Conservation (phyloP, 35 echinoderm and acorn worm species). For the Acanthaster planci region DNA sequence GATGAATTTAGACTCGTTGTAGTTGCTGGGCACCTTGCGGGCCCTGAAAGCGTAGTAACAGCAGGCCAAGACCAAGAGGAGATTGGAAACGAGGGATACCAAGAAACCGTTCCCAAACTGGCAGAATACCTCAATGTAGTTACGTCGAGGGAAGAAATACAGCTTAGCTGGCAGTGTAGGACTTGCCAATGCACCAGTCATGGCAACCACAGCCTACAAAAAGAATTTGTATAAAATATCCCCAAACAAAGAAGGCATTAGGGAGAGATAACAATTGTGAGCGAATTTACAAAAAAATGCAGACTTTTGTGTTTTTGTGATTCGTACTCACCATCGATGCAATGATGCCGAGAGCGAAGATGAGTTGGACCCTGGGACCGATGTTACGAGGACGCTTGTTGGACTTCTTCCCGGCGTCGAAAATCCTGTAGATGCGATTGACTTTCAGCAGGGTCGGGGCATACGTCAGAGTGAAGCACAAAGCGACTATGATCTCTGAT, state of each 20-base stretch:
- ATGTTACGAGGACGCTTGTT: conserved; percentile 38
- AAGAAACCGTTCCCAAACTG: conserved; percentile 32
- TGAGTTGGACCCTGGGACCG: conserved; percentile 20
- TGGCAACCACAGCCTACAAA: conserved; percentile 5
- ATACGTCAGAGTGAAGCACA: conserved; percentile 36
- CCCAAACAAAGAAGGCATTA: background rate
- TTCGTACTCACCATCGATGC: background rate
- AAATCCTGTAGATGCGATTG: conserved; percentile 35
- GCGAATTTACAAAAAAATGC: background rate
- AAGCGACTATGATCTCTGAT: background rate
- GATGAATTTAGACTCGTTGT: conserved; percentile 80
- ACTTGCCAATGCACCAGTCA: background rate
- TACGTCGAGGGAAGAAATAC: background rate
- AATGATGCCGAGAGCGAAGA: background rate
- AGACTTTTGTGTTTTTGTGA: no score
- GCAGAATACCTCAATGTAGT: conserved; percentile 29
- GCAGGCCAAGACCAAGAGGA: conserved; percentile 49
- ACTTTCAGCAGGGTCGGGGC: conserved; percentile 34
- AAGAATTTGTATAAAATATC: background rate
- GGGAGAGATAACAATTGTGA: background rate
- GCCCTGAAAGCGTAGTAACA: conserved; percentile 64
- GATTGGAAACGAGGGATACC: conserved; percentile 20
- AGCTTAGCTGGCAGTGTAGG: background rate
- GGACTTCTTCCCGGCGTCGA: conserved; percentile 45
- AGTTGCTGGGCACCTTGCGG: conserved; percentile 69